These are phyloP conservation scores for Scalopus aquaticus DNA, from an alignment of 2,113 vertebrate genomes.

Conservation along the genomic window DNA sequence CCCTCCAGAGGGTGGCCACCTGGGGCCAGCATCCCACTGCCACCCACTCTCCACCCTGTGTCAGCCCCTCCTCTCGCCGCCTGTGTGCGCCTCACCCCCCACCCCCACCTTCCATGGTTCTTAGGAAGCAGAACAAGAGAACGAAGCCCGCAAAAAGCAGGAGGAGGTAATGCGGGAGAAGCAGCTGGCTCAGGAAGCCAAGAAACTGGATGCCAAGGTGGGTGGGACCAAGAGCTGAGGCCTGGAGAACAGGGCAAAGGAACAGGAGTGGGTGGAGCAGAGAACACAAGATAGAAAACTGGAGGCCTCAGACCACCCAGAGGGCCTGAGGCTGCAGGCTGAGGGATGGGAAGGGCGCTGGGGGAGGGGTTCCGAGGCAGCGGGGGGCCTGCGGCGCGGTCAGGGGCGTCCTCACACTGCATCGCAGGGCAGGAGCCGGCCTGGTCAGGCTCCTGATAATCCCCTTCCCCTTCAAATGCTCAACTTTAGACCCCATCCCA, in stretches of 20 bases:
- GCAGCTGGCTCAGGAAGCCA: slow-evolving; percentile 96
- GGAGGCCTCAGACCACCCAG: not conserved
- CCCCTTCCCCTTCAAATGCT: not conserved
- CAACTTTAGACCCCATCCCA: slow-evolving; percentile 86
- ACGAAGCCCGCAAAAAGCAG: slow-evolving; percentile 94
- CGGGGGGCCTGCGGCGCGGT: not conserved
- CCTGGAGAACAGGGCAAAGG: not conserved
- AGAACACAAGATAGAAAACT: not conserved
- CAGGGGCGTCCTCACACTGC: not conserved
- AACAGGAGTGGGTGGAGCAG: not conserved
- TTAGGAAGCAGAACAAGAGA: slow-evolving; percentile 94
- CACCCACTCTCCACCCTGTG: slow-evolving; percentile 52
- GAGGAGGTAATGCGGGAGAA: slow-evolving; percentile 96
- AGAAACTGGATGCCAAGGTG: slow-evolving; percentile 96
- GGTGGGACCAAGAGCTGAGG: slow-evolving; percentile 48
- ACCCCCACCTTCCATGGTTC: not conserved
- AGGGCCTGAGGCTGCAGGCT: not conserved
- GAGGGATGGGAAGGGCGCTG: not conserved
- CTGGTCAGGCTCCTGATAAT: not conserved
- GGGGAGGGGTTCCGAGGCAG: not conserved
- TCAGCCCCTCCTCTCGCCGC: slow-evolving; percentile 35
- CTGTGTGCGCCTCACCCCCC: not conserved
- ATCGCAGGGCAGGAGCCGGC: not conserved
- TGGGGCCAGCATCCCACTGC: slow-evolving; percentile 63
- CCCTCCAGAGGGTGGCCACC: slow-evolving; percentile 76